Base-by-base conservation (phyloP, 2,888 invertebrate genomes). In the Pantelozetes paolii region DNA sequence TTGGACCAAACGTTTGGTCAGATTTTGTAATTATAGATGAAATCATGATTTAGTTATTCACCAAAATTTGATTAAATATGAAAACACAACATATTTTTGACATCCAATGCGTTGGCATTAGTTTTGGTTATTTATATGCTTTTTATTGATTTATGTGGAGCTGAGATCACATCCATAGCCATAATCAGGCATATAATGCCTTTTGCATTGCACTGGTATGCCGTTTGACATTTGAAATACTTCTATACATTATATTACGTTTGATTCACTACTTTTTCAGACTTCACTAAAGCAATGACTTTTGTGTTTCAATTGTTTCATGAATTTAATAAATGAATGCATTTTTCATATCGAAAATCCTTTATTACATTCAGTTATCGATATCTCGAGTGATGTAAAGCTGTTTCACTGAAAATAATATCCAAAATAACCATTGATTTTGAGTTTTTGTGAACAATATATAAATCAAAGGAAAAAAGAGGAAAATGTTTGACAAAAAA, bases 151-250 rank as follows among this genome's bases (percentile, higher is more conserved):
- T 62, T 62, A 62, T 62, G 62, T 54, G 54, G 20, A 26, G 20
- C 62, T 62, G 30, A 62, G 2, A n/a, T 62, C n/a, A 5, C 13
- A 18, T 2, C 18, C 62, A 8, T 20, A 28, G 28, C 62, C 18
- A 28, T 62, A 30, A 62, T 62, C 62, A 30, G 30, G 28, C 20
- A n/a, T n/a, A 26, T 57, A 57, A 57, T 57, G 57, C 28, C 28
- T 20, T 57, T 30, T 62, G 62, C 30, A 30, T 62, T 62, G 62
- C 62, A 62, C 9, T 28, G 28, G 62, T 30, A 62, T 62, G 30
- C 13, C 62, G 26, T 62, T 62, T 62, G 62, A 62, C 62, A 62
- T 62, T 62, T 62, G 26, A 20, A 57, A 57, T 57, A 57, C 32
- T 5, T 28, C 13, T 32, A 62, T 28, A 62, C 32, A 26, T 18